Conservation (phyloP, 2,113 vertebrate species). For the Peromyscus californicus region DNA sequence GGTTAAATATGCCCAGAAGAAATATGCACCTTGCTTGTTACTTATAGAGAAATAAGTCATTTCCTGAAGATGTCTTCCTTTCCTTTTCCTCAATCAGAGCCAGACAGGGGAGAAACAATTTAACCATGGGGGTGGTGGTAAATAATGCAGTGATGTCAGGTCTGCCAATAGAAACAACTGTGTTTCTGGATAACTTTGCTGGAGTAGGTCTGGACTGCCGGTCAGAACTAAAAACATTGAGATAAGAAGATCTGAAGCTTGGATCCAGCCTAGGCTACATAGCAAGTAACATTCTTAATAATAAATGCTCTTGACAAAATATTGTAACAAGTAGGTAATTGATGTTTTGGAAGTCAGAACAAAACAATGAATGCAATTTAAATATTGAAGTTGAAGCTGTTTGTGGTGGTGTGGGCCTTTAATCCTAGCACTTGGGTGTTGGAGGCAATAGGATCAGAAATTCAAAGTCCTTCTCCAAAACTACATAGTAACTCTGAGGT, state of each 20-base stretch:
- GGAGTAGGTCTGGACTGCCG: background rate
- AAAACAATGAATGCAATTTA: background rate
- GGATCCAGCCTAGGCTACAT: background rate
- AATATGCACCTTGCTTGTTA: background rate
- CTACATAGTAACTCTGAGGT: background rate
- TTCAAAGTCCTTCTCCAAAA: background rate
- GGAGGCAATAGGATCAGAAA: background rate
- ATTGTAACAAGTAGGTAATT: background rate
- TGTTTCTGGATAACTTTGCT: background rate
- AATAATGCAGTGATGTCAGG: background rate
- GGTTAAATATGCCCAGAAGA: background rate
- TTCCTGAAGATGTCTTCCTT: background rate
- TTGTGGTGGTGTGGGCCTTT: background rate
- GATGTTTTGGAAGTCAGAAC: background rate
- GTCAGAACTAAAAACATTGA: background rate
- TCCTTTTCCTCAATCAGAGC: background rate
- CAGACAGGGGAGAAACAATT: fast-evolving
- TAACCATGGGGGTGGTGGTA: fast-evolving
- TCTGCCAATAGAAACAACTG: background rate
- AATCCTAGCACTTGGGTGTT: background rate
- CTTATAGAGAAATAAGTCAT: background rate
- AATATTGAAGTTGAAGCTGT: background rate
- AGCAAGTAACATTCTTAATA: background rate
- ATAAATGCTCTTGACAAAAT: background rate
- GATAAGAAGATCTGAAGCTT: background rate